Base-by-base conservation (phyloP, 2,113 vertebrate species). In the Ceratotherium simum region DNA sequence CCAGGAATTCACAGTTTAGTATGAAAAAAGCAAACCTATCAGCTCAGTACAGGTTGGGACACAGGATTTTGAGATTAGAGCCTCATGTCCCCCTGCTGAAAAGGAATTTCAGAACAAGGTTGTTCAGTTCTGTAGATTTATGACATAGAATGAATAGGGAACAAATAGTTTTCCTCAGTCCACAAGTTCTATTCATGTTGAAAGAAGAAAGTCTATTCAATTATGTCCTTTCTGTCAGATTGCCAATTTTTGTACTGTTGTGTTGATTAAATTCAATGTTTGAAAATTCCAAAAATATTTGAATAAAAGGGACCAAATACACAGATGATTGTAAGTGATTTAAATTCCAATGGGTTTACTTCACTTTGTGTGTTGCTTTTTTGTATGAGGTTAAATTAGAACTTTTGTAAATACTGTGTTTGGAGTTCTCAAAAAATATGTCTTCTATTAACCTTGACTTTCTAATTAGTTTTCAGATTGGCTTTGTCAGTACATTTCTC, bases 221-320 rank as follows among this genome's bases (percentile, higher is more conserved):
- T 97, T 86, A 97, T 80, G 97, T 31, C 27, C 17, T 82, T 96
- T 67, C 90, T 93, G 51, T 88, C 90, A 96, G 80, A 96, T 85
- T 93, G n/a, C 56, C 78, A 92, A 62, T 60, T 97, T 93, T 92
- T 84, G 39, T 91, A 75, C 54, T 92, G 3, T 58, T 92, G 60
- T 33, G 8, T 91, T 97, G 80, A 98, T 97, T 97, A 94, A 91
- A 95, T 96, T 95, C 84, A 87, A 16, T 87, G 33, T 95, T 83
- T 97, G 69, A 62, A 97, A 97, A 88, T 51, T 76, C 75, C 4
- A 92, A 89, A 94, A 82, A 79, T 70, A 93, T 92, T 88, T 96
- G n/a, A 93, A 76, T 94, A 79, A 91, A 96, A 94, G 58, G 14
- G 4, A 1, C 20, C 70, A 95, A 93, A 94, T 76, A 58, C 16